These are phyloP conservation scores for Spisula solida DNA, from an alignment of 2,888 invertebrate genomes.

Conservation along the genomic window DNA sequence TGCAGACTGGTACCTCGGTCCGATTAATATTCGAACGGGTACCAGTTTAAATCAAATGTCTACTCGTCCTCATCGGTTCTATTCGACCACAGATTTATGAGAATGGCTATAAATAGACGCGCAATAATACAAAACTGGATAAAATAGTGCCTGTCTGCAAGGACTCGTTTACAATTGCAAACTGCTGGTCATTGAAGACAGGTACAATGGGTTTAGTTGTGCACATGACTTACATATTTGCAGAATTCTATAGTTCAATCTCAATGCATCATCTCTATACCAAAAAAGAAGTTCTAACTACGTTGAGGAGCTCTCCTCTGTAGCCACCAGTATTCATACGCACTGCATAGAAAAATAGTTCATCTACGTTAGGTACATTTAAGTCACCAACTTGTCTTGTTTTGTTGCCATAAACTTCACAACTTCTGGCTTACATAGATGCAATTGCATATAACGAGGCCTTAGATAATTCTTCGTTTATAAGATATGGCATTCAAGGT, in stretches of 20 bases:
- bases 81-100: too few relatives aligned
- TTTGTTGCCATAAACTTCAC: not conserved
- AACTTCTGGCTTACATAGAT: not conserved
- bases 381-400: not conserved
- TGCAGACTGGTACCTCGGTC: too few relatives aligned
- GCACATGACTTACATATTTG: not conserved
- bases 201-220: not conserved
- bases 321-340: conserved; percentile 3
- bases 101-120: too few relatives aligned
- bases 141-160: too few relatives aligned
- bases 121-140: too few relatives aligned
- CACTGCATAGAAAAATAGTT: conserved; percentile 15
- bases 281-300: not conserved
- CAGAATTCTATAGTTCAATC: not conserved
- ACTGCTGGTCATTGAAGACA: not conserved
- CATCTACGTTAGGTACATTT: not conserved
- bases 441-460: not conserved
- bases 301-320: not conserved
- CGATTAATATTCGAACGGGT: too few relatives aligned
- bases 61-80: too few relatives aligned
- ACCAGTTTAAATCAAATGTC: too few relatives aligned
- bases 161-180: too few relatives aligned
- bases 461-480: not conserved
- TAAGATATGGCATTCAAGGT: not conserved
- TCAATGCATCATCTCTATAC: not conserved